Evolutionary conservation across 2,113 vertebrate genomes (phyloP).

Genomic region (Cochlearius cochlearius): DNA sequence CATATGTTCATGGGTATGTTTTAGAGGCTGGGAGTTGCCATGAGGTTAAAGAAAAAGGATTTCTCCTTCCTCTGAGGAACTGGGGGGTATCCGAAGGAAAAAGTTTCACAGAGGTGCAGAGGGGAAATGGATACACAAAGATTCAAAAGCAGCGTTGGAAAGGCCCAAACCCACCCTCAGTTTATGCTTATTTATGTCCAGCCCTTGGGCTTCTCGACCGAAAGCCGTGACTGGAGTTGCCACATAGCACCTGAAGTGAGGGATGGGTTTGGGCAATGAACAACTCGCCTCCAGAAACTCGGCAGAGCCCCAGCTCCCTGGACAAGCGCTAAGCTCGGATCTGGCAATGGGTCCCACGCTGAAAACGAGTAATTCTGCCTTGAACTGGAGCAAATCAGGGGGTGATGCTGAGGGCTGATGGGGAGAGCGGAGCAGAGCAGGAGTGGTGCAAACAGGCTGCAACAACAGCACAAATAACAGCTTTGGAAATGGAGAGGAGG

Average conservation of each 20-base stretch:
- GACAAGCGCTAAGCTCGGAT: fast-evolving
- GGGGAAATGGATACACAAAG: neutral
- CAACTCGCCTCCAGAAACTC: neutral
- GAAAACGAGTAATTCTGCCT: neutral
- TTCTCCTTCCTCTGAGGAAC: neutral
- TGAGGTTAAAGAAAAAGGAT: neutral
- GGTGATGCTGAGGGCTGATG: neutral
- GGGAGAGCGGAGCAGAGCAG: neutral
- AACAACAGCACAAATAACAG: neutral
- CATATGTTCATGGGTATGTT: neutral
- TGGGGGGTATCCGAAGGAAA: neutral
- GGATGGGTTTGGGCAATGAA: neutral
- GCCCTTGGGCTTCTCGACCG: neutral
- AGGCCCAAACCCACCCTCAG: neutral
- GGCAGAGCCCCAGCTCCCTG: neutral
- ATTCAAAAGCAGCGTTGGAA: neutral
- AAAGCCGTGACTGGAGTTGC: neutral
- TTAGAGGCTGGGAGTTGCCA: neutral
- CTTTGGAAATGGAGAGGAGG: neutral
- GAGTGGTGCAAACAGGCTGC: neutral
- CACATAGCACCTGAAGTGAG: neutral
- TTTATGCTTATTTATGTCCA: neutral
- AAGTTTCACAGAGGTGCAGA: neutral
- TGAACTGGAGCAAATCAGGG: neutral
- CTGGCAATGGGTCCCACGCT: neutral